phyloP scores from a whole-genome alignment of 2,888 invertebrate genomes.

The Idaea dimidiata region DNA sequence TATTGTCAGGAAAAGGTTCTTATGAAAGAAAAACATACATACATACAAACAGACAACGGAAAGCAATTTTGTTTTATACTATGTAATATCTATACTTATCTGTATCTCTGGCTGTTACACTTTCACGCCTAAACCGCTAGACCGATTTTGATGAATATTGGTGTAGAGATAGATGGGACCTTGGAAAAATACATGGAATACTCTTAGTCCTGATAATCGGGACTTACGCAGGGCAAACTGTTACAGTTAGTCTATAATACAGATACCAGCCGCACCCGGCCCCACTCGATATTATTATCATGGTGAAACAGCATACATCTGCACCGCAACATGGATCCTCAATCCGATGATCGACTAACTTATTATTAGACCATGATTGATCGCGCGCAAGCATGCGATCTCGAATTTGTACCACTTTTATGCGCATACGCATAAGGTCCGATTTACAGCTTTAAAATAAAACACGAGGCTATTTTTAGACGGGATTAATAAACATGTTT shows the following conservation, averaged over 20 bases:
- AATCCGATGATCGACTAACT: slow-evolving; percentile 2
- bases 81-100: too few relatives aligned
- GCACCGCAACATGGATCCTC: neutral
- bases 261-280: neutral
- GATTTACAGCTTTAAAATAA: neutral
- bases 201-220: too few relatives aligned
- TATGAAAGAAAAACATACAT: too few relatives aligned
- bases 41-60: too few relatives aligned
- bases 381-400: neutral
- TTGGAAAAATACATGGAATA: too few relatives aligned
- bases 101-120: too few relatives aligned
- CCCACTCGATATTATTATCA: neutral
- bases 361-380: slow-evolving; percentile 1
- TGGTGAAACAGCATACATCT: neutral
- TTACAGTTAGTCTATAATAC: neutral
- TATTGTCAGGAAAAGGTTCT: too few relatives aligned
- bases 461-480: neutral
- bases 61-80: too few relatives aligned
- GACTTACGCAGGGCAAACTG: neutral
- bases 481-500: neutral
- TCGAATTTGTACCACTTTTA: neutral
- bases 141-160: neutral
- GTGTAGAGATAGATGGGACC: neutral
- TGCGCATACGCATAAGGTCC: neutral
- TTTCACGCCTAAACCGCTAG: neutral